These are phyloP conservation scores for Jordanella pulchra DNA, from an alignment of 2,797 vertebrate species.

Conservation along the genomic window DNA sequence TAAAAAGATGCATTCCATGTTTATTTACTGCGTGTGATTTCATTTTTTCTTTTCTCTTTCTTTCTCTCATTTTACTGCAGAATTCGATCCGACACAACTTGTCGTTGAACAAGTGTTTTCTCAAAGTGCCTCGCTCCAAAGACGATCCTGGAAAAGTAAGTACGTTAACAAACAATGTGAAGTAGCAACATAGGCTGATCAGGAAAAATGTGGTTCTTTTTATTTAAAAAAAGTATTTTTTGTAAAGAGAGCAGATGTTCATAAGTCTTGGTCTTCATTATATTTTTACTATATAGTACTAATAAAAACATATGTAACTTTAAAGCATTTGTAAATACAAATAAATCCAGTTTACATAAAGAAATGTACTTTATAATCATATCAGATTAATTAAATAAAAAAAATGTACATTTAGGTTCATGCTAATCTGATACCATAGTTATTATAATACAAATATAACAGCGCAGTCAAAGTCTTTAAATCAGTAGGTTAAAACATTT, in stretches of 20 bases:
- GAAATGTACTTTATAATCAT: not conserved
- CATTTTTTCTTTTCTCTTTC: not conserved
- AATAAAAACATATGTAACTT: not conserved
- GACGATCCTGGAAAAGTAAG: conserved; percentile 91
- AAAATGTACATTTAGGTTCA: not conserved
- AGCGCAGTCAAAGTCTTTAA: no score
- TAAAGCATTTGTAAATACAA: not conserved
- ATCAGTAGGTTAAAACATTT: no score
- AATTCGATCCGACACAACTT: conserved; percentile 91
- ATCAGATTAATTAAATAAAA: not conserved
- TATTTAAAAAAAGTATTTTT: conserved; percentile 40
- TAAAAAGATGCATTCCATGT: not conserved
- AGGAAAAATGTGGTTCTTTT: conserved; percentile 18
- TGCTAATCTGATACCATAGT: not conserved
- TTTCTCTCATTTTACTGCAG: conserved; percentile 60
- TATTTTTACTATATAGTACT: not conserved
- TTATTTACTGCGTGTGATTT: not conserved
- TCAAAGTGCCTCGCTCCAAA: conserved; percentile 93
- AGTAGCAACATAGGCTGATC: conserved; percentile 37
- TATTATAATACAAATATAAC: no score
- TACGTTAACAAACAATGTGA: conserved; percentile 53
- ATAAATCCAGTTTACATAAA: not conserved
- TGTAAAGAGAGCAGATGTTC: conserved; percentile 36
- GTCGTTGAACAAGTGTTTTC: conserved; percentile 91
- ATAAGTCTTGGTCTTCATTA: conserved; percentile 18